Percentiles rank a stretch among this genome's conserved stretches.
Evolutionary conservation across 2,888 invertebrate genomes (phyloP).

Genomic region (Oligia strigilis): DNA sequence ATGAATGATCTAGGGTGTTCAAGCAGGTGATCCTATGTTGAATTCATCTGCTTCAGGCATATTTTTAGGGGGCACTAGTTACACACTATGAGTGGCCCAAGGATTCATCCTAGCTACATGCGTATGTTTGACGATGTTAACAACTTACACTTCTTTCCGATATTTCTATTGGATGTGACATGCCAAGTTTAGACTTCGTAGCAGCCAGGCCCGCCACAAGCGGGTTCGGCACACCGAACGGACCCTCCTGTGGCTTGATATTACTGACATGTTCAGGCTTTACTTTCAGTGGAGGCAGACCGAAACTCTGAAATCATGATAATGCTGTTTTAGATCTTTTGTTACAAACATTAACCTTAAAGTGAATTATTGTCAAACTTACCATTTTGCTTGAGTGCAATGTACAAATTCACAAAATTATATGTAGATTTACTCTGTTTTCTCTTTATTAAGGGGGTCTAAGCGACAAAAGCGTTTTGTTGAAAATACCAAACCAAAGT

Average conservation of each 20-base stretch:
- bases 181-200: slow-evolving; percentile 88
- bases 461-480: slow-evolving; percentile 13
- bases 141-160: slow-evolving; percentile 92
- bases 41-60: not conserved
- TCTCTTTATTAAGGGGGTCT: not conserved
- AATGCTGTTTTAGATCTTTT: slow-evolving; percentile 28
- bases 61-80: not conserved
- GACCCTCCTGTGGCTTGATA: slow-evolving; percentile 87
- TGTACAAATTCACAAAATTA: slow-evolving; percentile 11
- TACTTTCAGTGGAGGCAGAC: slow-evolving; percentile 91
- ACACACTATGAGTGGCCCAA: no score
- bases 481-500: slow-evolving; percentile 25
- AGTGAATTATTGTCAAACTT: slow-evolving; percentile 23
- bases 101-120: not conserved
- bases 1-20: not conserved
- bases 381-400: slow-evolving; percentile 64
- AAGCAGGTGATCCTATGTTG: no score
- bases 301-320: slow-evolving; percentile 91
- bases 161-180: slow-evolving; percentile 92
- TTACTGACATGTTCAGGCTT: slow-evolving; percentile 87
- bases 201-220: slow-evolving; percentile 91
- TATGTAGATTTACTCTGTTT: slow-evolving; percentile 13
- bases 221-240: slow-evolving; percentile 92
- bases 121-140: slow-evolving; percentile 6
- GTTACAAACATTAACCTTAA: slow-evolving; percentile 27